phyloP scores from a whole-genome alignment of 1,140 invertebrate genomes.

The Zaprionus ornatus region DNA sequence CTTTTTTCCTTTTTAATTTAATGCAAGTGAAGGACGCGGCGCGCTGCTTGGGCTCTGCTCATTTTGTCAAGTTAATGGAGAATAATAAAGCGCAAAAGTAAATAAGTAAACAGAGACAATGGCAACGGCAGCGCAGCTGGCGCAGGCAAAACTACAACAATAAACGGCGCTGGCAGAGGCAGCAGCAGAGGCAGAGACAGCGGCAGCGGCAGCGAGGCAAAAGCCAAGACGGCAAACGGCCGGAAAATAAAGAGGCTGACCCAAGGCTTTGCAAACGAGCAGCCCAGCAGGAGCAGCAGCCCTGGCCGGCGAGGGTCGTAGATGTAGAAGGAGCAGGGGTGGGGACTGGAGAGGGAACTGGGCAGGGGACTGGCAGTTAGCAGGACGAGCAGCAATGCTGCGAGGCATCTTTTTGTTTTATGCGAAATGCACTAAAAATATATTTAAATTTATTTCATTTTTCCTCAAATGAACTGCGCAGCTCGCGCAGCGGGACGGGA shows the following conservation, averaged over 20 bases:
- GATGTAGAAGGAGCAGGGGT: not conserved
- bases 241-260: constrained; percentile 72
- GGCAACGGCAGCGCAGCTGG: constrained; percentile 4
- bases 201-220: constrained; percentile 36
- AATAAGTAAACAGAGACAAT: constrained; percentile 75
- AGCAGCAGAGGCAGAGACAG: constrained; percentile 20
- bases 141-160: constrained; percentile 72
- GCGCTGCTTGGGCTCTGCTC: constrained; percentile 39
- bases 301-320: not conserved
- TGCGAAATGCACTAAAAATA: constrained; percentile 82
- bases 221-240: constrained; percentile 78
- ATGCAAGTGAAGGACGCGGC: constrained; percentile 37
- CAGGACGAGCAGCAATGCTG: constrained; percentile 39
- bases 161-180: constrained; percentile 57
- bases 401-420: constrained; percentile 80
- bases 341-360: not conserved
- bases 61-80: constrained; percentile 82
- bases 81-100: constrained; percentile 81
- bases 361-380: constrained; percentile 11
- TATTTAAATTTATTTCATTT: constrained; percentile 83
- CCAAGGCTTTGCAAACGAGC: constrained; percentile 53
- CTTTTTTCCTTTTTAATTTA: constrained; percentile 45
- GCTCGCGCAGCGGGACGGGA: constrained; percentile 38
- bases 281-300: constrained; percentile 9
- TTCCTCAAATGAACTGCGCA: constrained; percentile 76